Evolutionary conservation across 2,888 invertebrate genomes (phyloP).

Genomic region (Andrena camellia): DNA sequence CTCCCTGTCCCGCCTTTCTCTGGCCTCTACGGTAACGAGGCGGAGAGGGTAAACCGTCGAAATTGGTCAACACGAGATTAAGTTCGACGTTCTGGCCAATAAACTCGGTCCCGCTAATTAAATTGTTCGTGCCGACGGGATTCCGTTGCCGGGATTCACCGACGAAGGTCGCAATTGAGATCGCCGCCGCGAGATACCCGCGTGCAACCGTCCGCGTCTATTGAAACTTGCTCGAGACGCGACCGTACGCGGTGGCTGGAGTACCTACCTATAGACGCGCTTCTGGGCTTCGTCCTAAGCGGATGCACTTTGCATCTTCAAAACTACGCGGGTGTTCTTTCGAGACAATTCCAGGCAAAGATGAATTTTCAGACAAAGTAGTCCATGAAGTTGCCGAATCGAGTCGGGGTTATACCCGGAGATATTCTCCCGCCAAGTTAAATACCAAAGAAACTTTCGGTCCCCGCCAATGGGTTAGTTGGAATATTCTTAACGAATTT

Average conservation of each 20-base stretch:
- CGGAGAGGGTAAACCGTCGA: conserved; percentile 70
- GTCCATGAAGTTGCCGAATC: conserved; percentile 3
- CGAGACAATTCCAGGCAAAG: background rate
- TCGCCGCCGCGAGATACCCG: conserved; percentile 43
- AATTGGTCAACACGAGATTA: conserved; percentile 76
- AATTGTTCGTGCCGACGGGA: conserved; percentile 64
- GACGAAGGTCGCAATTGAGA: conserved; percentile 60
- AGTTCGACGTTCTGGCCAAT: conserved; percentile 71
- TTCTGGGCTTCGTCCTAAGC: background rate
- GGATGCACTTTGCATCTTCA: background rate
- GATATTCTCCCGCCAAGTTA: conserved; percentile 27
- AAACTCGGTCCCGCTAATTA: conserved; percentile 68
- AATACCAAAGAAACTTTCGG: conserved; percentile 26
- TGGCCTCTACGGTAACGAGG: conserved; percentile 63
- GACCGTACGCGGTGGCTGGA: conserved; percentile 1
- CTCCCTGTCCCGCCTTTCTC: conserved; percentile 47
- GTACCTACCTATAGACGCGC: background rate
- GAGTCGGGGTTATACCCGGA: conserved; percentile 4
- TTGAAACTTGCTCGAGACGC: conserved; percentile 19
- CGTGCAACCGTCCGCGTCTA: background rate
- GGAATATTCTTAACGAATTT: conserved; percentile 30
- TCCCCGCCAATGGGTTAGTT: conserved; percentile 7
- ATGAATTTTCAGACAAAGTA: background rate
- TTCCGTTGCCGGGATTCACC: conserved; percentile 47
- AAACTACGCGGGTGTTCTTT: background rate